Conservation (phyloP, 1,140 invertebrate species). For the Drosophila athabasca region DNA sequence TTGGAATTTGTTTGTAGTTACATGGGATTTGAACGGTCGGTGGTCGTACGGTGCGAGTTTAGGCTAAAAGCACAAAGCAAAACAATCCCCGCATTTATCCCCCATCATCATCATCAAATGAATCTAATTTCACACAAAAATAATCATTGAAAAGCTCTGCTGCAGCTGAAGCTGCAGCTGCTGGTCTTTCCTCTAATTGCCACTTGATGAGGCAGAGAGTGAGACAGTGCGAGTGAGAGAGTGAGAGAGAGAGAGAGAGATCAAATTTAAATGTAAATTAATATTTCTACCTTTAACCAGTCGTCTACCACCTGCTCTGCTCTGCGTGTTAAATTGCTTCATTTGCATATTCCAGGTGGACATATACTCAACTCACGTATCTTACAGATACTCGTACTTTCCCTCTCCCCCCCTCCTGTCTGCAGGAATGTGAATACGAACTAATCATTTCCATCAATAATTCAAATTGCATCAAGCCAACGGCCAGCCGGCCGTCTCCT, state of each 20-base stretch:
- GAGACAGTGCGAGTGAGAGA: no score
- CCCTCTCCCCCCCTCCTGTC: no score
- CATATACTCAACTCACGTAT: no score
- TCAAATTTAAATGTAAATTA: conserved; percentile 66
- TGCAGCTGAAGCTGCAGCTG: no score
- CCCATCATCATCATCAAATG: conserved; percentile 18
- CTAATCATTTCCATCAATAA: conserved; percentile 69
- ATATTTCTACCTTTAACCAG: conserved; percentile 16
- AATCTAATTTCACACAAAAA: conserved; percentile 50
- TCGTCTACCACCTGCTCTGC: no score
- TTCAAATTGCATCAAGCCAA: conserved; percentile 38
- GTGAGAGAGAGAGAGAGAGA: not conserved
- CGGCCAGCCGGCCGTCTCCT: conserved; percentile 16
- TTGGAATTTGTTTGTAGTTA: conserved; percentile 57
- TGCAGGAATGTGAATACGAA: conserved; percentile 20
- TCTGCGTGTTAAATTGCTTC: conserved; percentile 37
- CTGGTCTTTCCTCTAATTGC: conserved; percentile 38
- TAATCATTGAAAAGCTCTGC: conserved; percentile 26
- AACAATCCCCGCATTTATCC: conserved; percentile 4
- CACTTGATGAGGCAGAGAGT: conserved; percentile 26
- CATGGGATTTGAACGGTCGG: conserved; percentile 30
- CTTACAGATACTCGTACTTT: conserved; percentile 23
- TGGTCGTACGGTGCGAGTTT: conserved; percentile 38
- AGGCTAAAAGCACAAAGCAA: conserved; percentile 22
- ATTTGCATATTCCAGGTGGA: conserved; percentile 41